Base-by-base conservation (phyloP, 2,888 invertebrate genomes). In the Idaea biselata region DNA sequence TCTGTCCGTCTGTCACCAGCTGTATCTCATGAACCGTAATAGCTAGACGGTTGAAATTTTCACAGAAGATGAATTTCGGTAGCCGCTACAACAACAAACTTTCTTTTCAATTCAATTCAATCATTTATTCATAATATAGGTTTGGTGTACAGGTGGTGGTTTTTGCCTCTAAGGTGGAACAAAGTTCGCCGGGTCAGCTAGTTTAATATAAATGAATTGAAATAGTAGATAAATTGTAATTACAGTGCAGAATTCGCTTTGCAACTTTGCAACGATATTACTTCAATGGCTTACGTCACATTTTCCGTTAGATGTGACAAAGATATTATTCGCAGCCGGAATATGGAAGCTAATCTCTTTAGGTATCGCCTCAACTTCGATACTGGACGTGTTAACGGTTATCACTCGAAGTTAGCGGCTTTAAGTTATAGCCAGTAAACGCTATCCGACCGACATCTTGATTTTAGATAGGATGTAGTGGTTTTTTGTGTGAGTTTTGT, bases 391-490 rank as follows among this genome's bases (percentile, higher is more conserved):
- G 61, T 60, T 63, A 63, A 64, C 62, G 58, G 64, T 63, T 64
- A 67, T 63, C 60, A 58, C 61, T 60, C 16, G 60, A 57, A 44
- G 61, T 18, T 62, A 61, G 64, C 64, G 58, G 64, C 31, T 61
- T 60, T 33, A 63, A 62, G 63, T 67, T 67, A 67, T 64, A 62
- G 63, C 31, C 60, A 61, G 58, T 66, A 64, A 66, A 66, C 63
- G 44, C 44, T 44, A 44, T 44, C 44, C 14, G 44, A 44, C 44
- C 44, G 6, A 6, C 5, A 44, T 44, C 44, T 44, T 44, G 11
- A 8, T 44, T 44, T 44, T 44, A 44, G 44, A 44, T 44, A 44
- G 44, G 14, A 44, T 44, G 0, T 44, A 44, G 44, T 44, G 14
- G 14, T 11, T 44, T 44, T 44, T 44, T 44, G 44, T 44, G 44